Percentiles rank a stretch among this genome's conserved stretches.
Conservation (phyloP, 2,888 invertebrate species). For the Argyra leucocephala region DNA sequence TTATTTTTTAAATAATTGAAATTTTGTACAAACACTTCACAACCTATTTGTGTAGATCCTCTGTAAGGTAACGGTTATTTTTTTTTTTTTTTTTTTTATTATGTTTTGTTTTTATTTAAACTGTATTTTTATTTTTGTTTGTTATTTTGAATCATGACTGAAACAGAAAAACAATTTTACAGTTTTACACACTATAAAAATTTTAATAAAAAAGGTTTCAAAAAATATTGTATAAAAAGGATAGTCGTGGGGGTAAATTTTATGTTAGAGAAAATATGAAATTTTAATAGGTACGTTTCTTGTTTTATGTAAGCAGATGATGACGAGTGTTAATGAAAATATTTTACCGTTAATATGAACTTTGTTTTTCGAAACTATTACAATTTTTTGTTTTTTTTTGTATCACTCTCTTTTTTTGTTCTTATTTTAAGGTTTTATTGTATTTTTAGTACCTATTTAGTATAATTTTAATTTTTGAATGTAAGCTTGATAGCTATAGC, state of each 20-base stretch:
- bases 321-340: background rate
- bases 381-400: too few species aligned
- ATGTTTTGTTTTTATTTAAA: background rate
- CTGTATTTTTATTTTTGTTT: background rate
- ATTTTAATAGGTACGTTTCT: background rate
- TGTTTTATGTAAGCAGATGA: background rate
- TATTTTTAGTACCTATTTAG: too few species aligned
- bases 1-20: constrained; percentile 1
- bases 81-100: background rate
- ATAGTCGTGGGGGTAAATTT: background rate
- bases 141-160: background rate
- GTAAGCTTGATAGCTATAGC: too few species aligned
- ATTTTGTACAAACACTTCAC: background rate
- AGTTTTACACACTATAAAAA: constrained; percentile 1
- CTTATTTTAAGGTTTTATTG: too few species aligned
- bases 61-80: background rate
- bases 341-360: background rate
- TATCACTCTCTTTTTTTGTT: too few species aligned
- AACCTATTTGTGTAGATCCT: background rate
- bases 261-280: background rate
- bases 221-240: background rate
- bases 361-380: background rate
- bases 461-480: too few species aligned
- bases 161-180: background rate
- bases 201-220: background rate